Percentiles rank a stretch among this genome's conserved stretches.
Evolutionary conservation across 2,797 vertebrate genomes (phyloP).

Genomic region (Xenopus petersii): DNA sequence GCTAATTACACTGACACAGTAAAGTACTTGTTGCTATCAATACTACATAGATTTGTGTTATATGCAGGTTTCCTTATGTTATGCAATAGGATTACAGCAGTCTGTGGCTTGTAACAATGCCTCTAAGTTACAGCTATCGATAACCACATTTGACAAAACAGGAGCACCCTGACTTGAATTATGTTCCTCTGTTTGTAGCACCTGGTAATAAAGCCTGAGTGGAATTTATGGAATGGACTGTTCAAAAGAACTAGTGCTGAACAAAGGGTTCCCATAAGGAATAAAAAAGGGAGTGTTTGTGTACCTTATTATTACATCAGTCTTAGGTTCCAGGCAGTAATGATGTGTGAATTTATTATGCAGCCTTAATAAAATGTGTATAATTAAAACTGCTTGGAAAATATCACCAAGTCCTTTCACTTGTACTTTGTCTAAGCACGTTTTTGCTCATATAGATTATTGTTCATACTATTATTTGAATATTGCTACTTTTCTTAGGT

Average conservation of each 20-base stretch:
- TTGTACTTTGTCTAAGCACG: no score
- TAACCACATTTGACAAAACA: slow-evolving; percentile 44
- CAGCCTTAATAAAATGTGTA: no score
- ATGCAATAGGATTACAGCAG: slow-evolving; percentile 32
- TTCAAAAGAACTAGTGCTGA: slow-evolving; percentile 48
- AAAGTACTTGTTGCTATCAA: no score
- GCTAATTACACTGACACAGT: no score
- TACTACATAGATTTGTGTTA: slow-evolving; percentile 16
- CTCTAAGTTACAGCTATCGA: slow-evolving; percentile 33
- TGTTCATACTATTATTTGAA: no score
- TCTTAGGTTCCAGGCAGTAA: background rate
- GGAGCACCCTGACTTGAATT: background rate
- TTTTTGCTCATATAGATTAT: no score
- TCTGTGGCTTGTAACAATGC: slow-evolving; percentile 36
- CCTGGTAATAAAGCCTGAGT: slow-evolving; percentile 27
- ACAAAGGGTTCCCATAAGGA: slow-evolving; percentile 26
- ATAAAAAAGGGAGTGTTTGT: slow-evolving; percentile 23
- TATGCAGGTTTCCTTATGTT: slow-evolving; percentile 34
- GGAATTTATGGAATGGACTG: slow-evolving; percentile 60
- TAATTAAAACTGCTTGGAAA: no score
- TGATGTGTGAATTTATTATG: no score
- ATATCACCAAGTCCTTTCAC: no score
- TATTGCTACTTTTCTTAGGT: no score
- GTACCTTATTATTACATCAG: slow-evolving; percentile 5
- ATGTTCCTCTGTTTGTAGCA: slow-evolving; percentile 46